Evolutionary conservation across 2,797 vertebrate genomes (phyloP).

Genomic region (Uromys caudimaculatus): DNA sequence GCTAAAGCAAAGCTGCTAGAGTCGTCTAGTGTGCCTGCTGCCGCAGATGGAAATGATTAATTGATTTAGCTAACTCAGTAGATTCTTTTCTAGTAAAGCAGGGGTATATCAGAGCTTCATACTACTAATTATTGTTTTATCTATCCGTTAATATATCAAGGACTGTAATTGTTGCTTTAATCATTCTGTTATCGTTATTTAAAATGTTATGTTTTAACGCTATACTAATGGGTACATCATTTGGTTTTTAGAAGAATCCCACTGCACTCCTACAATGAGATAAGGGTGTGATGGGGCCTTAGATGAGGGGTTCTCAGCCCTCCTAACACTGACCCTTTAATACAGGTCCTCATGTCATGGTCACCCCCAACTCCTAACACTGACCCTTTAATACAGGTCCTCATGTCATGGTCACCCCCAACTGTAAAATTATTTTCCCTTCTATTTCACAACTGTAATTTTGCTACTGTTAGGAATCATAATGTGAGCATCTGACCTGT

Average conservation of each 20-base stretch:
- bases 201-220: constrained; percentile 50
- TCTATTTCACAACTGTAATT: background rate
- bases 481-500: background rate
- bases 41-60: constrained; percentile 79
- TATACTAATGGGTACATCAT: constrained; percentile 54
- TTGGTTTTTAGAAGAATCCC: constrained; percentile 47
- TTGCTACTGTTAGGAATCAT: background rate
- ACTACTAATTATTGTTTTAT: constrained; percentile 57
- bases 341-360: background rate
- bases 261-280: background rate
- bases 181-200: constrained; percentile 73
- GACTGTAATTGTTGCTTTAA: constrained; percentile 69
- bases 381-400: background rate
- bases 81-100: constrained; percentile 45
- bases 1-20: constrained; percentile 54
- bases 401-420: background rate
- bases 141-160: constrained; percentile 50
- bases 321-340: background rate
- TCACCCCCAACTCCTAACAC: background rate
- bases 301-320: background rate
- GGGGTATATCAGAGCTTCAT: constrained; percentile 52
- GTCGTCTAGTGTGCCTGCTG: constrained; percentile 55
- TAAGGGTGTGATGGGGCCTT: background rate
- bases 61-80: constrained; percentile 69
- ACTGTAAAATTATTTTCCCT: background rate